Conservation (phyloP, 2,888 invertebrate species). For the Andricus quercusramuli region DNA sequence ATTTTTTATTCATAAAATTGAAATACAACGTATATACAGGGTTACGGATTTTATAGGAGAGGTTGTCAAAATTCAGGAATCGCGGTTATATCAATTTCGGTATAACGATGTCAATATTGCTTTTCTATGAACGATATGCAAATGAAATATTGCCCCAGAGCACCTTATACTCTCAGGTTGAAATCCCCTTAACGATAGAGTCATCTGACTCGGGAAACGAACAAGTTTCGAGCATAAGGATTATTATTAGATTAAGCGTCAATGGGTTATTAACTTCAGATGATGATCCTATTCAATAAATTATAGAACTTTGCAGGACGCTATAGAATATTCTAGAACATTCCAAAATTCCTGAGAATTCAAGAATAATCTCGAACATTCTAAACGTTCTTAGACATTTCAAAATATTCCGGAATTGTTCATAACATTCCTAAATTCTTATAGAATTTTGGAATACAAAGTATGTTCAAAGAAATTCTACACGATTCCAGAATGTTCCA, state of each 20-base stretch:
- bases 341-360: too few relatives aligned
- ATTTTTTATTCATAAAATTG: too few relatives aligned
- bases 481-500: too few relatives aligned
- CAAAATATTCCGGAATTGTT: too few relatives aligned
- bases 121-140: constrained; percentile 1
- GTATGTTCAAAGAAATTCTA: too few relatives aligned
- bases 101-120: constrained; percentile 1
- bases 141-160: not conserved
- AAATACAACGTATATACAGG: not conserved
- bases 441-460: too few relatives aligned
- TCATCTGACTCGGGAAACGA: not conserved
- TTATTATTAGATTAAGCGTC: not conserved
- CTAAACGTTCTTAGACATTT: too few relatives aligned
- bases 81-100: not conserved
- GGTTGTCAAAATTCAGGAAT: not conserved
- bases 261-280: not conserved
- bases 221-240: not conserved
- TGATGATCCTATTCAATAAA: too few relatives aligned
- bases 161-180: not conserved
- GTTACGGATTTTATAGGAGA: not conserved
- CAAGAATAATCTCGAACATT: too few relatives aligned
- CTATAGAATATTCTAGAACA: too few relatives aligned
- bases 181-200: not conserved
- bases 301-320: too few relatives aligned
- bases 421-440: too few relatives aligned